phyloP scores from a whole-genome alignment of 2,888 invertebrate genomes.

The Lasioglossum morio region DNA sequence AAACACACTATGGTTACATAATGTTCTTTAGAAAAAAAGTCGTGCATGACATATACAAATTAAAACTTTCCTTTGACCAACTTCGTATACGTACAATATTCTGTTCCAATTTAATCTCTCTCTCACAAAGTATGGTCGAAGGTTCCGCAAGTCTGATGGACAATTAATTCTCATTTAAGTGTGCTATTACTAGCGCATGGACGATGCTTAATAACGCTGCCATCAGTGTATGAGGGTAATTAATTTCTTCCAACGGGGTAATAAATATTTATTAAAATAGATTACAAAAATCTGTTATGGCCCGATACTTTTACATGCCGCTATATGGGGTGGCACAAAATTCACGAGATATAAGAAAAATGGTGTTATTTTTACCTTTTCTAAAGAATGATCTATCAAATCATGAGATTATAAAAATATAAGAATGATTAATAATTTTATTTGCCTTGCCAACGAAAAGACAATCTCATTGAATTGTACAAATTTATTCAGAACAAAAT shows the following conservation, averaged over 20 bases:
- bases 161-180: constrained; percentile 13
- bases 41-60: background rate
- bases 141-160: constrained; percentile 4
- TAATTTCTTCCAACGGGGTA: constrained; percentile 2
- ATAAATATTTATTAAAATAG: constrained; percentile 13
- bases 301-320: background rate
- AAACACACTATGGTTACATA: background rate
- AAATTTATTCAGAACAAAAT: too few relatives aligned
- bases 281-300: constrained; percentile 2
- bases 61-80: background rate
- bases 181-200: background rate
- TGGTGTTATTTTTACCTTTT: too few relatives aligned
- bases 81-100: background rate
- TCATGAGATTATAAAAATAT: too few relatives aligned
- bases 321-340: background rate
- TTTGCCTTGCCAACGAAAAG: too few relatives aligned
- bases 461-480: too few relatives aligned
- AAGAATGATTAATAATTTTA: too few relatives aligned
- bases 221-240: background rate
- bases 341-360: background rate
- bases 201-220: constrained; percentile 2
- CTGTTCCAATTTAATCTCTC: background rate
- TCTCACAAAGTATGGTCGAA: background rate
- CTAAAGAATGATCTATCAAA: too few relatives aligned
- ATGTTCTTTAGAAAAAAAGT: background rate